Evolutionary conservation across 2,113 vertebrate species (phyloP).

Genomic region (Alethe diademata): DNA sequence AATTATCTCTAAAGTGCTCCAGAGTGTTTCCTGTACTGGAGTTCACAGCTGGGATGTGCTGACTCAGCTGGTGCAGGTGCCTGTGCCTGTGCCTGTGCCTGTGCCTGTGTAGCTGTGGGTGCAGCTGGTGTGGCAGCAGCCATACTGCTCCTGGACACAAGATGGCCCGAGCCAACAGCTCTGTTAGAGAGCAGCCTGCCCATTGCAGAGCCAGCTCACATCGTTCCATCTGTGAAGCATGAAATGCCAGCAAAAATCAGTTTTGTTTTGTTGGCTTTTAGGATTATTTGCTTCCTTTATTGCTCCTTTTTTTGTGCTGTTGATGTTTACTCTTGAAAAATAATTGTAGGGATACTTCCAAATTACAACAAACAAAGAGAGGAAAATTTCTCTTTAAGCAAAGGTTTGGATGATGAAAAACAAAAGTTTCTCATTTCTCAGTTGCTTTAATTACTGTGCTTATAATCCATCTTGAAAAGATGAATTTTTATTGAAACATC

Average conservation of each 20-base stretch:
- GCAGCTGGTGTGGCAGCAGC: not conserved
- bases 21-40: not conserved
- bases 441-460: not conserved
- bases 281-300: not conserved
- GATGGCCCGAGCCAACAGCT: constrained; percentile 4
- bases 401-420: not conserved
- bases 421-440: not conserved
- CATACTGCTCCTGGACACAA: not conserved
- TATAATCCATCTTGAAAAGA: not conserved
- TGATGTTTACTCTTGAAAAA: not conserved
- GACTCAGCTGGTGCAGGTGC: not conserved
- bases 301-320: not conserved
- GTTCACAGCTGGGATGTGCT: not conserved
- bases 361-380: not conserved
- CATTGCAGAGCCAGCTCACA: not conserved
- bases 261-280: not conserved
- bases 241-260: not conserved
- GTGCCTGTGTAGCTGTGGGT: not conserved
- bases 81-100: too few species aligned
- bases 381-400: not conserved
- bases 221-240: not conserved
- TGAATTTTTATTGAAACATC: not conserved
- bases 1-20: not conserved
- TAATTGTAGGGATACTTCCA: not conserved
- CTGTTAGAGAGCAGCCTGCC: not conserved